Evolutionary conservation across 2,888 invertebrate species (phyloP).

Genomic region (Pherbina coryleti): DNA sequence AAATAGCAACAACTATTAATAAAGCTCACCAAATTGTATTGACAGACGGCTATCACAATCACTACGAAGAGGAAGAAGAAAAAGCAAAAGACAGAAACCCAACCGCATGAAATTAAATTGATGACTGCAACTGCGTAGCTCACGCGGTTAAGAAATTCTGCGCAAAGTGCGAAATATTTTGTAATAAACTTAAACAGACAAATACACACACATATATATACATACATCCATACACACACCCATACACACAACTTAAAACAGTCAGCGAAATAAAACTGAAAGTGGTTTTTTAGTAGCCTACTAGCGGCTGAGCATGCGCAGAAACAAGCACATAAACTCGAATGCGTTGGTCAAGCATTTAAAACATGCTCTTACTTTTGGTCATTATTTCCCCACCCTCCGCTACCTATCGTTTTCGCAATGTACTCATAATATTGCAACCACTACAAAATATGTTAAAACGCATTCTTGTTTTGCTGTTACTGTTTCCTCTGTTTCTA

Average conservation of each 20-base stretch:
- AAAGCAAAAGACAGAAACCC: background rate
- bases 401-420: no score
- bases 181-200: slow-evolving; percentile 37
- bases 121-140: background rate
- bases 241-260: background rate
- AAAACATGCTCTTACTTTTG: no score
- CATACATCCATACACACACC: slow-evolving; percentile 33
- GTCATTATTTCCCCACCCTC: no score
- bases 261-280: slow-evolving; percentile 14
- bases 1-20: no score
- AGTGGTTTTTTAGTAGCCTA: background rate
- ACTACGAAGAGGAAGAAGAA: background rate
- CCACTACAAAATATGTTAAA: background rate
- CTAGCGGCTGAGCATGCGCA: no score
- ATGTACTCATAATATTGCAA: background rate
- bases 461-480: background rate
- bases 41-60: background rate
- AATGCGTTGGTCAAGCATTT: no score
- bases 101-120: background rate
- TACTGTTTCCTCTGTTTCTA: slow-evolving; percentile 14
- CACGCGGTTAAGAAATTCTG: slow-evolving; percentile 11
- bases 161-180: slow-evolving; percentile 18
- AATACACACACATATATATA: background rate
- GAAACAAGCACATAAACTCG: no score
- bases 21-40: background rate